A percentile compares a stretch with the other conserved stretches of the same genome.
Conservation (phyloP, 2,888 invertebrate genomes). For the Hedychridium roseum region DNA sequence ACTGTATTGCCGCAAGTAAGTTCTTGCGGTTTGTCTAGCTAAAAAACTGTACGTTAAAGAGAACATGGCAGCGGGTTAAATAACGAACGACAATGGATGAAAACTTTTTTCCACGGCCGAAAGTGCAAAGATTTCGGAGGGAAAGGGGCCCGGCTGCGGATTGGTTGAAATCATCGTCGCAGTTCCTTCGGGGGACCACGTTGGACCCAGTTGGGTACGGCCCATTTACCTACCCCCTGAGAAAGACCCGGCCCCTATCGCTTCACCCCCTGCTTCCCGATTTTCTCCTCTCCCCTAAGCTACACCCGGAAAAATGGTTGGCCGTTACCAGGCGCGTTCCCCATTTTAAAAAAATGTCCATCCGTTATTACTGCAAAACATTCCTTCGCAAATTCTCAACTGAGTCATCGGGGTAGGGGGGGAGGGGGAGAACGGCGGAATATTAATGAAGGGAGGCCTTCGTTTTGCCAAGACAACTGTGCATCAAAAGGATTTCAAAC, state of each 20-base stretch:
- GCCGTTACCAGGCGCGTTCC: conserved; percentile 1
- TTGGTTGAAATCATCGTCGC: conserved; percentile 6
- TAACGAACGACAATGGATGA: no score
- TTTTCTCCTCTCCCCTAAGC: conserved; percentile 16
- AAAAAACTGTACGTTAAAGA: no score
- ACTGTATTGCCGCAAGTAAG: no score
- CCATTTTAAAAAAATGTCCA: conserved; percentile 26
- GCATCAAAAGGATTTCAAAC: no score
- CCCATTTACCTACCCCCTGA: conserved; percentile 21
- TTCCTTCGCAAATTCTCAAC: no score
- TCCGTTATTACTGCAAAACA: conserved; percentile 22
- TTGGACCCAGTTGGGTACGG: conserved; percentile 25
- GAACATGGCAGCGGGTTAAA: no score
- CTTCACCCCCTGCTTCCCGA: conserved; percentile 15
- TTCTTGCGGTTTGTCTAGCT: no score
- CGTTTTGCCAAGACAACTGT: no score
- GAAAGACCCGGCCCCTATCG: conserved; percentile 15
- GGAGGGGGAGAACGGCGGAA: no score
- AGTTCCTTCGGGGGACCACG: conserved; percentile 22
- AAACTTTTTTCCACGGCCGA: no score
- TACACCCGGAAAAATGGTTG: conserved; percentile 24
- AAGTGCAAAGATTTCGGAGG: background rate
- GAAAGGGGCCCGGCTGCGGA: conserved; percentile 8
- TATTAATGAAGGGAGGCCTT: no score
- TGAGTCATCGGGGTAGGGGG: no score